Conservation (phyloP, 2,797 vertebrate species). For the Diplodus puntazzo region DNA sequence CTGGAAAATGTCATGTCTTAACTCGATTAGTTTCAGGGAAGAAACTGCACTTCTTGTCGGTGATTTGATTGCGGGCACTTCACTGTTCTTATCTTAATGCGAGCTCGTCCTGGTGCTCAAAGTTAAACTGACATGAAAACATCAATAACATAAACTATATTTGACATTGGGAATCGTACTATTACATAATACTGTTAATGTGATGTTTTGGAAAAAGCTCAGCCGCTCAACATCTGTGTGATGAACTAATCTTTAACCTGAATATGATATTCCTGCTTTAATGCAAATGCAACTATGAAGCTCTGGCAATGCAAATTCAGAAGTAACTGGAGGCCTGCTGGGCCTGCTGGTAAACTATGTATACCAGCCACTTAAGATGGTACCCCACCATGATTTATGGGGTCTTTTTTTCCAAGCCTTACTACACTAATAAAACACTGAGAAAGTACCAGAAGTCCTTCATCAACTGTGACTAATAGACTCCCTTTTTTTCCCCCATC, state of each 20-base stretch:
- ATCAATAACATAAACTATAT: neutral
- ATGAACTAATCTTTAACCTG: neutral
- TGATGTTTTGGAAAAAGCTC: neutral
- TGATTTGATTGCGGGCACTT: neutral
- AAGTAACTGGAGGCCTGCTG: slow-evolving; percentile 15
- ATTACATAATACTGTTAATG: neutral
- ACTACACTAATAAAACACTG: neutral
- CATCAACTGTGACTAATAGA: neutral
- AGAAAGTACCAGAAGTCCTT: slow-evolving; percentile 1
- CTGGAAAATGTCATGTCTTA: neutral
- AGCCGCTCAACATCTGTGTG: neutral
- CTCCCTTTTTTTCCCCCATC: neutral
- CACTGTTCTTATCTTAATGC: neutral
- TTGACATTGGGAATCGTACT: no score
- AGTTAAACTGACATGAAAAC: neutral
- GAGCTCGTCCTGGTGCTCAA: neutral
- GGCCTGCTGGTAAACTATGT: slow-evolving; percentile 24
- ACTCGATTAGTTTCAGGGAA: neutral
- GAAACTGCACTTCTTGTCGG: neutral
- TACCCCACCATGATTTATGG: neutral
- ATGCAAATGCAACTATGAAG: neutral
- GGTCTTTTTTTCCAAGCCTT: neutral
- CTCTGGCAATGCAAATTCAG: neutral
- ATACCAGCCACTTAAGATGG: slow-evolving; percentile 14
- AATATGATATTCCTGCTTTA: neutral